These are phyloP conservation scores for Symphodus melops DNA, from an alignment of 2,113 vertebrate genomes.

Conservation along the genomic window DNA sequence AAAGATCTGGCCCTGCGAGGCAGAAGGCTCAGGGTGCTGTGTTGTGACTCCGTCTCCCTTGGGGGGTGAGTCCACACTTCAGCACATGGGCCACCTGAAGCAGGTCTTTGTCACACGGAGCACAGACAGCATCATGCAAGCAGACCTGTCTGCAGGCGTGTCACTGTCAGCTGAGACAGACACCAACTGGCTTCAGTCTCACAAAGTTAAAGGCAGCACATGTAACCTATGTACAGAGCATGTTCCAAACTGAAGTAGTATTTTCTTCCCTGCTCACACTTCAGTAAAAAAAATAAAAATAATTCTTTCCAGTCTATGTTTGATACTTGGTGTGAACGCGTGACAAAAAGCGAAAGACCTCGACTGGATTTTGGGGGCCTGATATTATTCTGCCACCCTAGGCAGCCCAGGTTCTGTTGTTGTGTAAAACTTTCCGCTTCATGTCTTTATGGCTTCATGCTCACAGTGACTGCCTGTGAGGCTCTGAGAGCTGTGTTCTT, in stretches of 20 bases:
- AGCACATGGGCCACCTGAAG: conserved; percentile 53
- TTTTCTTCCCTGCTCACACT: conserved; percentile 11
- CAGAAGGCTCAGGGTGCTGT: conserved; percentile 37
- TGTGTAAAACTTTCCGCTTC: conserved; percentile 70
- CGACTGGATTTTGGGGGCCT: conserved; percentile 64
- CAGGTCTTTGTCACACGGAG: conserved; percentile 48
- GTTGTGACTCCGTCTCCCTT: conserved; percentile 8
- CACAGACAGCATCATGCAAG: conserved; percentile 49
- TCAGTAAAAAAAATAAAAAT: conserved; percentile 13
- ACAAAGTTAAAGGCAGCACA: conserved; percentile 24
- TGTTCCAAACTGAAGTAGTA: conserved; percentile 36
- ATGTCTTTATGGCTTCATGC: conserved; percentile 69
- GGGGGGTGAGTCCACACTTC: conserved; percentile 23
- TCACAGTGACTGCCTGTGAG: conserved; percentile 67
- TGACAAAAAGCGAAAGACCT: conserved; percentile 61
- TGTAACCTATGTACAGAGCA: conserved; percentile 26
- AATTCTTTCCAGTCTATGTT: conserved; percentile 24
- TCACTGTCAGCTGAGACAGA: conserved; percentile 38
- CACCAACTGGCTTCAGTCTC: conserved; percentile 43
- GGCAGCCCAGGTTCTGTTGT: conserved; percentile 59
- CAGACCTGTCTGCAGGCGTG: conserved; percentile 40
- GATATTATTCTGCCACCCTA: conserved; percentile 69
- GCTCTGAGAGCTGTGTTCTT: conserved; percentile 68
- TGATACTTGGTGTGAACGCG: conserved; percentile 48
- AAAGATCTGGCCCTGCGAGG: conserved; percentile 48